Evolutionary conservation across 2,113 vertebrate genomes (phyloP), one percentile per base, ranked within the genome.

Genomic region (Pterocles gutturalis): DNA sequence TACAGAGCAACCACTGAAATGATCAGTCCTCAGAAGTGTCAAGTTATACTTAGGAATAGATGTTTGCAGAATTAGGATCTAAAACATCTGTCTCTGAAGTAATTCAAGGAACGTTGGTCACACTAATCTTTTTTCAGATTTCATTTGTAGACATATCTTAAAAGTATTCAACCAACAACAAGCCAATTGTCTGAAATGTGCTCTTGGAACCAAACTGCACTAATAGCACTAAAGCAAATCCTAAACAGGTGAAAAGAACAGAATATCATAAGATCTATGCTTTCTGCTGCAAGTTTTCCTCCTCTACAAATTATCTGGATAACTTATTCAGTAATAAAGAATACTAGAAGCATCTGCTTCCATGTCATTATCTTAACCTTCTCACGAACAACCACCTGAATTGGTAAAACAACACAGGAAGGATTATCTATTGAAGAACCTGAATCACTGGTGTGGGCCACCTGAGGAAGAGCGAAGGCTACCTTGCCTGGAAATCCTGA

Each of bases 51-150:
- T 33, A 43, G 11, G 18, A 66, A 77, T 65, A 92, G 83, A 77
- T 31, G 45, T 80, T 83, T 94, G 58, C 49, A 81, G 67, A 31
- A 38, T 51, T 7, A 0, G 26, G 53, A 72, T 81, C 87, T 90
- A 65, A 95, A 94, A 80, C 83, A 80, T 80, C 71, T 90, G 66
- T 72, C 29, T 94, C 80, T 86, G 58, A 86, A 89, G 57, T 38
- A 88, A 83, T 62, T 94, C 71, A 65, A 86, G 53, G 76, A 94
- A 90, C 62, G 73, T 94, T 94, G 92, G 33, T 92, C 89, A 95
- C 79, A 76, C 33, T 77, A 86, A 76, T 86, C 54, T 88, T 80
- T 89, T 89, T 92, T 51, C 87, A 76, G 34, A 88, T 77, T 96
- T 92, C 76, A 80, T 97, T 96, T 94, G 71, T 92, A 92, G 86